Percentiles rank a stretch among this genome's conserved stretches.
These are phyloP conservation scores for Bicyclus anynana DNA, from an alignment of 1,140 invertebrate species.

Conservation along the genomic window DNA sequence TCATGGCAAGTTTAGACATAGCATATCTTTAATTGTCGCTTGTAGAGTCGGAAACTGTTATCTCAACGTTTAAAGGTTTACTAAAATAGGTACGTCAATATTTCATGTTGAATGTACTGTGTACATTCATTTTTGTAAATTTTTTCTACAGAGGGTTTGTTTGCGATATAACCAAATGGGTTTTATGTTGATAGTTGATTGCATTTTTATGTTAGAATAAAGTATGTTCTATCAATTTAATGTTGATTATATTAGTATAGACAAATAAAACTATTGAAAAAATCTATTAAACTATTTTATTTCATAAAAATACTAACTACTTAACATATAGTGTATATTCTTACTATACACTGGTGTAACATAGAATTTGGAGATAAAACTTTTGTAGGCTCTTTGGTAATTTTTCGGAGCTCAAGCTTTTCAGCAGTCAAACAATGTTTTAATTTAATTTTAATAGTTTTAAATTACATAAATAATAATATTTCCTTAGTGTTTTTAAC, in stretches of 20 bases:
- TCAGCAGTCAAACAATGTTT: too few relatives aligned
- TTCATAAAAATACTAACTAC: background rate
- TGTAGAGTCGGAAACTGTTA: too few relatives aligned
- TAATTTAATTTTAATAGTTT: too few relatives aligned
- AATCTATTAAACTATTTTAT: background rate
- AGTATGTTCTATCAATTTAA: background rate
- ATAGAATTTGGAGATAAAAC: too few relatives aligned
- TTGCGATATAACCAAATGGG: too few relatives aligned
- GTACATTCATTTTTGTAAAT: slow-evolving; percentile 1
- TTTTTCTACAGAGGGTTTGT: background rate
- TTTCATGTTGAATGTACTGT: background rate
- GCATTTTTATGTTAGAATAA: background rate
- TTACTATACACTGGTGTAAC: background rate
- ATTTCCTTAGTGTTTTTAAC: too few relatives aligned
- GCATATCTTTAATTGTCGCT: background rate
- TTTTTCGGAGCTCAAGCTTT: too few relatives aligned
- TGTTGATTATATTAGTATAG: slow-evolving; percentile 6
- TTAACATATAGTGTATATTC: background rate
- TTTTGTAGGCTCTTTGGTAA: too few relatives aligned
- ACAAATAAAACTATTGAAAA: slow-evolving; percentile 5
- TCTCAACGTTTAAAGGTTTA: slow-evolving; percentile 1
- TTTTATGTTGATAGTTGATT: slow-evolving; percentile 9
- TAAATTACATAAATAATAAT: too few relatives aligned
- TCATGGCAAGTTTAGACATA: slow-evolving; percentile 2
- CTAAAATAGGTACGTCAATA: background rate